Evolutionary conservation across 1,140 invertebrate genomes (phyloP).

Genomic region (Eurosta solidaginis): DNA sequence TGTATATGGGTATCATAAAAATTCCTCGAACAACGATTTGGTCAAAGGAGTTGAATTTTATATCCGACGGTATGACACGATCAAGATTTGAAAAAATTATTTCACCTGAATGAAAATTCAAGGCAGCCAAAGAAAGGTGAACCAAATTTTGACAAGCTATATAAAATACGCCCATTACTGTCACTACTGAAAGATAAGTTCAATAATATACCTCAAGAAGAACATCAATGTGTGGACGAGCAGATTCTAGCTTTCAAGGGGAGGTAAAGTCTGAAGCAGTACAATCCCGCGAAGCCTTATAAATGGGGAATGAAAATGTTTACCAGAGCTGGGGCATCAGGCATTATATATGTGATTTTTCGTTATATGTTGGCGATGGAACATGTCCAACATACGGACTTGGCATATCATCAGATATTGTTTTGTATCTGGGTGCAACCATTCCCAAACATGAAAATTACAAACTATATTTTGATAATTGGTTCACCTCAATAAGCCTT

Average conservation of each 20-base stretch:
- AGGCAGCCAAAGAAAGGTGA: no score
- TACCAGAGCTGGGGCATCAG: conserved; percentile 33
- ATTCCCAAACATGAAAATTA: not conserved
- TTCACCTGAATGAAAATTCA: no score
- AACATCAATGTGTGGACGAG: no score
- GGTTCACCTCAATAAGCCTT: conserved; percentile 34
- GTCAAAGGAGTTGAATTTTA: no score
- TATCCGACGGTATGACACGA: no score
- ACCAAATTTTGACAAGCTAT: no score
- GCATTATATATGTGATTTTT: conserved; percentile 33
- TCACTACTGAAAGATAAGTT: no score
- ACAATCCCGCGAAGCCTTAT: conserved; percentile 34
- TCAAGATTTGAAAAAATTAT: no score
- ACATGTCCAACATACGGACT: not conserved
- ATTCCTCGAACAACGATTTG: no score
- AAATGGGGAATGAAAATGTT: conserved; percentile 30
- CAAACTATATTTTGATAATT: conserved; percentile 16
- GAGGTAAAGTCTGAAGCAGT: not conserved
- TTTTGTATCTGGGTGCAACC: not conserved
- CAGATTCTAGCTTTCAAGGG: not conserved
- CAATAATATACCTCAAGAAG: no score
- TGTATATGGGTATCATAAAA: no score
- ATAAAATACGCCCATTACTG: no score
- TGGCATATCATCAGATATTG: conserved; percentile 30
- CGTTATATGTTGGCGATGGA: conserved; percentile 23